Evolutionary conservation across 2,888 invertebrate species (phyloP), one percentile per base, ranked within the genome.

Genomic region (Candidula unifasciata): DNA sequence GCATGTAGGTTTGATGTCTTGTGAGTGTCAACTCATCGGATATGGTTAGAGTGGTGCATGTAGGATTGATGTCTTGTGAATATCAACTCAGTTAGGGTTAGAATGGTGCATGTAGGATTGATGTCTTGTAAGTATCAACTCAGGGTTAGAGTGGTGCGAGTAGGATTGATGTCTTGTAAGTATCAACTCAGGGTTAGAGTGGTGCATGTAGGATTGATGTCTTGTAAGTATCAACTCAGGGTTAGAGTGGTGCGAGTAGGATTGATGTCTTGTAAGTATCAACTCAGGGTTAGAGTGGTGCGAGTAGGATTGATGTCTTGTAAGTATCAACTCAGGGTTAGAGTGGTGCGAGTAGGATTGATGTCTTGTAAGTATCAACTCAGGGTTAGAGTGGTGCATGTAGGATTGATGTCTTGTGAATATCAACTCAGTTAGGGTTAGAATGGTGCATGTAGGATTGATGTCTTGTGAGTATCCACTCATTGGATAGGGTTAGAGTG

Each of bases 261-360:
- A 68, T 77, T 83, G 18, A 83, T 83, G 68, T 77, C 83, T 30
- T 83, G 83, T 83, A n/a, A n/a, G n/a, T n/a, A n/a, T n/a, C n/a
- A n/a, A n/a, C n/a, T n/a, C n/a, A n/a, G n/a, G n/a, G n/a, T n/a
- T n/a, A n/a, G n/a, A n/a, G 37, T 69, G 52, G 54, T 83, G 35
- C 64, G 77, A 5, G 18, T 83, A n/a, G 69, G 35, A 68, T 77
- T 83, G 18, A 83, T 83, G 68, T 77, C 83, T 30, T 83, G 83
- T 83, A n/a, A n/a, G n/a, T n/a, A n/a, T n/a, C n/a, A n/a, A n/a
- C n/a, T n/a, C n/a, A n/a, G n/a, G n/a, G n/a, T n/a, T n/a, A n/a
- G n/a, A n/a, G 37, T 69, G 52, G 54, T 83, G 35, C 64, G 77
- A 5, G 18, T 83, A n/a, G 69, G 35, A 68, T 77, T 83, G 18